Conservation (phyloP, 2,113 vertebrate genomes). For the Siniperca chuatsi region DNA sequence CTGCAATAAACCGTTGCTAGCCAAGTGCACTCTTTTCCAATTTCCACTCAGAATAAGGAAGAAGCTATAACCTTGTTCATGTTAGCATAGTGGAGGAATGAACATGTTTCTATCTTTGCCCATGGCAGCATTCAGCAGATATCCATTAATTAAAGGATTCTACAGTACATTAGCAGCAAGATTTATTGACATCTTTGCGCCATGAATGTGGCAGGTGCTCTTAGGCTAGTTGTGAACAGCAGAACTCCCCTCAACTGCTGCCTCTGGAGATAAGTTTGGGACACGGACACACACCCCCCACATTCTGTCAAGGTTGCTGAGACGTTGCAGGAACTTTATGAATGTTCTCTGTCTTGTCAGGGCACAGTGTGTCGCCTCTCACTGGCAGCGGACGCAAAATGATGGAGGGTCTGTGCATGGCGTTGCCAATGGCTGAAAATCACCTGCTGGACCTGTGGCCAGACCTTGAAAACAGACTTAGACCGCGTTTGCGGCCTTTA, state of each 20-base stretch:
- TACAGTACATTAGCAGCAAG: conserved; percentile 78
- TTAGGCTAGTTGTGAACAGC: conserved; percentile 72
- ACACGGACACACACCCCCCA: not conserved
- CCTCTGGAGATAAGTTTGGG: conserved; percentile 58
- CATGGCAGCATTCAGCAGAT: conserved; percentile 64
- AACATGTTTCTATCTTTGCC: conserved; percentile 74
- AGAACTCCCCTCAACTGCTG: conserved; percentile 38
- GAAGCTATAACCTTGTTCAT: conserved; percentile 60
- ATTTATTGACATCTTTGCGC: conserved; percentile 83
- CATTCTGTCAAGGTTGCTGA: conserved; percentile 70
- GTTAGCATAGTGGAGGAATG: conserved; percentile 67
- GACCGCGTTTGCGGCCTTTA: not conserved
- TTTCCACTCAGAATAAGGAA: conserved; percentile 47
- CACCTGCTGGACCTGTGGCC: conserved; percentile 46
- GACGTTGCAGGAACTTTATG: conserved; percentile 69
- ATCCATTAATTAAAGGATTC: conserved; percentile 82
- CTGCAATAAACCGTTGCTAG: conserved; percentile 41
- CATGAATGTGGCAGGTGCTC: conserved; percentile 79
- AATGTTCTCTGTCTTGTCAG: conserved; percentile 73
- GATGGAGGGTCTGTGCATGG: conserved; percentile 53
- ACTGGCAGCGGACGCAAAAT: conserved; percentile 62
- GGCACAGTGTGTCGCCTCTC: conserved; percentile 64
- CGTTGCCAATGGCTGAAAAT: conserved; percentile 62
- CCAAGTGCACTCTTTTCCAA: conserved; percentile 36
- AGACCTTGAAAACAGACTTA: conserved; percentile 55